A percentile compares a stretch with the other conserved stretches of the same genome.
Evolutionary conservation across 2,797 vertebrate genomes (phyloP).

Genomic region (Argya squamiceps): DNA sequence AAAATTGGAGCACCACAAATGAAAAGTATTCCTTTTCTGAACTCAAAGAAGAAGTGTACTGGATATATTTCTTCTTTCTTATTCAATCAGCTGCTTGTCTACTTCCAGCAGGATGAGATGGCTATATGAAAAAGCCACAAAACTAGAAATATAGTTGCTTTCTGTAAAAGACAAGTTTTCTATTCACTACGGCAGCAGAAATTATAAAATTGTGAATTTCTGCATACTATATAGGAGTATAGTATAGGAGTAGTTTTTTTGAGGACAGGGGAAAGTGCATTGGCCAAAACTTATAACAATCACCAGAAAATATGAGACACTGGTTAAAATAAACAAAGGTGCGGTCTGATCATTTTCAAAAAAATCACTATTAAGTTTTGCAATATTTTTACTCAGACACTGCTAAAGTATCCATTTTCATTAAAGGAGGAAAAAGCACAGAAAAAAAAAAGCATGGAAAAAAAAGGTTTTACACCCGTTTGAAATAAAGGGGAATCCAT

Average conservation of each 20-base stretch:
- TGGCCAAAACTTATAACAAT: neutral
- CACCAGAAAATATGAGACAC: neutral
- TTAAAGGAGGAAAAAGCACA: neutral
- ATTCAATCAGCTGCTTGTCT: neutral
- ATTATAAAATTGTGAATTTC: neutral
- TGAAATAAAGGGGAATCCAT: neutral
- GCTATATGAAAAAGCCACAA: neutral
- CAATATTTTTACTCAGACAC: neutral
- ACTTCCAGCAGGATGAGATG: neutral
- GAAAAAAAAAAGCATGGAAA: neutral
- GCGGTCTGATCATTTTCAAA: neutral
- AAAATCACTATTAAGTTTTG: neutral
- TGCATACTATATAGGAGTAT: neutral
- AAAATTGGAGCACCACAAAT: neutral
- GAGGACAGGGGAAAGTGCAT: accelerated
- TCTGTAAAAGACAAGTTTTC: neutral
- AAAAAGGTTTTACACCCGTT: neutral
- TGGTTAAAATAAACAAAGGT: neutral
- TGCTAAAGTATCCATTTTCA: neutral
- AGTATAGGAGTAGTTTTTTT: neutral
- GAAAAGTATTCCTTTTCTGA: neutral
- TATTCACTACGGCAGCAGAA: neutral
- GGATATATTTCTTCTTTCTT: neutral
- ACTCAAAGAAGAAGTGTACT: neutral
- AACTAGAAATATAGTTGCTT: neutral